phyloP scores from a whole-genome alignment of 2,888 invertebrate genomes.

The Cyclophora punctaria region DNA sequence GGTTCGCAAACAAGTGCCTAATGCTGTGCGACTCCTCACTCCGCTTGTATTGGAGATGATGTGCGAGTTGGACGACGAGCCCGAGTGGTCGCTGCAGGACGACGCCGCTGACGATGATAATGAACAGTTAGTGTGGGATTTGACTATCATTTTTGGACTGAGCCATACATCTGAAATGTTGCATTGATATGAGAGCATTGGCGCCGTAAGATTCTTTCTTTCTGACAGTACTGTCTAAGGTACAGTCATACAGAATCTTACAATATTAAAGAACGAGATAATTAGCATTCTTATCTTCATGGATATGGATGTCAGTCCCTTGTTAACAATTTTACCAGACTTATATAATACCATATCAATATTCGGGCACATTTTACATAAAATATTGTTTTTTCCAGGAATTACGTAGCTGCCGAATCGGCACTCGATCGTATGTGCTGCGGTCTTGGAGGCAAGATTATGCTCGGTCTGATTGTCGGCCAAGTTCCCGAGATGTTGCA shows the following conservation, averaged over 20 bases:
- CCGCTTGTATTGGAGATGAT: slow-evolving; percentile 93
- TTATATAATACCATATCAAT: too few relatives aligned
- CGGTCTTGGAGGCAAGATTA: slow-evolving; percentile 93
- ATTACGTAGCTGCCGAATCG: slow-evolving; percentile 96
- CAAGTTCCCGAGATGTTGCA: slow-evolving; percentile 91
- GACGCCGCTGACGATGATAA: slow-evolving; percentile 94
- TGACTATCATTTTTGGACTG: neutral
- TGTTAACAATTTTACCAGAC: slow-evolving; percentile 33
- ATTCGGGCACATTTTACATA: too few relatives aligned
- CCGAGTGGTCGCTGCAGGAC: slow-evolving; percentile 90
- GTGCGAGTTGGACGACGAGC: slow-evolving; percentile 95
- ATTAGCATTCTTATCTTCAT: slow-evolving; percentile 56
- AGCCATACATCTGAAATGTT: neutral
- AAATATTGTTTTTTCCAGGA: slow-evolving; percentile 69
- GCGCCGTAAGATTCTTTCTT: slow-evolving; percentile 41
- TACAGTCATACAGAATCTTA: slow-evolving; percentile 40
- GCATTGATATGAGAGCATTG: neutral
- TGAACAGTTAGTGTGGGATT: slow-evolving; percentile 76
- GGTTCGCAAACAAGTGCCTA: slow-evolving; percentile 93
- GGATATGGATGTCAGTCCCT: slow-evolving; percentile 67
- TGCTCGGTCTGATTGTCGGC: slow-evolving; percentile 90
- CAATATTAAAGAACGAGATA: slow-evolving; percentile 57
- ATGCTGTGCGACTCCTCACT: slow-evolving; percentile 86
- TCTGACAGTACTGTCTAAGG: slow-evolving; percentile 28
- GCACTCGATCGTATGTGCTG: slow-evolving; percentile 98